Base-by-base conservation (phyloP, 2,888 invertebrate genomes). In the Morpho deidamia region DNA sequence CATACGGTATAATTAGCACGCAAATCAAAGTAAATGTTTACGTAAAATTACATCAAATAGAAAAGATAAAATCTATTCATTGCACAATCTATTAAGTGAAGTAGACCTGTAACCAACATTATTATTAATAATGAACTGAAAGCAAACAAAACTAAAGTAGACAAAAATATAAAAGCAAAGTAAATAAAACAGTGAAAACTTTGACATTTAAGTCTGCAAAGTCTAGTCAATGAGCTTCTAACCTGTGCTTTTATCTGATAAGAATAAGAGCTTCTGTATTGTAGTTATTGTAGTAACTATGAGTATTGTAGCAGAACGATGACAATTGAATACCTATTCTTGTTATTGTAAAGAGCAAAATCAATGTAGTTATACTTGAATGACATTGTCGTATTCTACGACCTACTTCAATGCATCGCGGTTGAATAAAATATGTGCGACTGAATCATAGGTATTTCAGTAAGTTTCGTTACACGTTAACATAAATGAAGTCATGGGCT, bases 231-330 rank as follows among this genome's bases (percentile, higher is more conserved):
- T 71, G 87, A 87, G 85, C 87, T 87, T 86, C 85, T 68, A 65
- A 78, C 74, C 75, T 78, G 78, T 76, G 79, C 81, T 83, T 79
- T 54, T 62, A 63, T 73, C 73, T 78, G 74, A 78, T 81, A 81
- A 71, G 71, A 71, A 67, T 84, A 83, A 83, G 83, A 84, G 83
- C 84, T 86, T 84, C 79, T 82, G 79, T 84, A 81, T 73, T 70
- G 79, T 83, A 83, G 80, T 76, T 75, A 78, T 80, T 79, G 76
- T 83, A 82, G 77, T 69, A 55, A 70, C 67, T 58, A 62, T 55
- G 51, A 61, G 51, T 68, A 69, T 66, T 65, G 59, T 67, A 64
- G 72, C 70, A 68, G 67, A 72, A 73, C 67, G 71, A 67, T 63
- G 61, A 53, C 44, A 55, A 52, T 53, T 59, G 56, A 60, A 60